These are phyloP conservation scores for Paralichthys olivaceus DNA, from an alignment of 2,113 vertebrate species.

Conservation along the genomic window DNA sequence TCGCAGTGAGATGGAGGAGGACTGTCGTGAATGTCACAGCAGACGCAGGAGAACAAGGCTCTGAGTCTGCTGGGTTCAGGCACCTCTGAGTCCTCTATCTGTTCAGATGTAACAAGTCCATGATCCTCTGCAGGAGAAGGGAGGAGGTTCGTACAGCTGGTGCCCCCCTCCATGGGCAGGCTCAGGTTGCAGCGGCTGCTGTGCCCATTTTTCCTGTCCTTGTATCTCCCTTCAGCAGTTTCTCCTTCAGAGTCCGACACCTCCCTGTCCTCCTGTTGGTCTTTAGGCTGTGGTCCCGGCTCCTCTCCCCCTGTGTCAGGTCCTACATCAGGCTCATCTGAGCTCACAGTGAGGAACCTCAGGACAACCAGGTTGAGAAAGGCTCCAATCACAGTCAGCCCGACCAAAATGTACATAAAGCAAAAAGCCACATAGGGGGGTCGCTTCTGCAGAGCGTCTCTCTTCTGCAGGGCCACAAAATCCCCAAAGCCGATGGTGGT, in stretches of 20 bases:
- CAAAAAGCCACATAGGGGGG: slow-evolving; percentile 89
- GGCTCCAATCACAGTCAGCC: slow-evolving; percentile 89
- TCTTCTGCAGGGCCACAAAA: slow-evolving; percentile 91
- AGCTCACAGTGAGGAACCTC: slow-evolving; percentile 88
- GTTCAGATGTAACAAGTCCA: slow-evolving; percentile 56
- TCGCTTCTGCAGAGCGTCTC: slow-evolving; percentile 86
- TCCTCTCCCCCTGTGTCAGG: not conserved
- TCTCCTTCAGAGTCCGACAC: slow-evolving; percentile 43
- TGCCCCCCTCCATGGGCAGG: slow-evolving; percentile 80
- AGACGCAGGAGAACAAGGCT: slow-evolving; percentile 79
- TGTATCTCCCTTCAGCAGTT: slow-evolving; percentile 36
- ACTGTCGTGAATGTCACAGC: slow-evolving; percentile 73
- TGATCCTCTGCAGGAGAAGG: slow-evolving; percentile 73
- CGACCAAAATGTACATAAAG: slow-evolving; percentile 92
- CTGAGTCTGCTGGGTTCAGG: slow-evolving; percentile 49
- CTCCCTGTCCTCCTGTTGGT: slow-evolving; percentile 54
- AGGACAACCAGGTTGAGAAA: slow-evolving; percentile 93
- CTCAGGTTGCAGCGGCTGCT: slow-evolving; percentile 73
- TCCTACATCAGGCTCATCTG: slow-evolving; percentile 59
- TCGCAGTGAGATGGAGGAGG: slow-evolving; percentile 64
- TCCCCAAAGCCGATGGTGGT: slow-evolving; percentile 94
- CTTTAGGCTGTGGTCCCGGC: slow-evolving; percentile 58
- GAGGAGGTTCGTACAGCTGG: slow-evolving; percentile 85
- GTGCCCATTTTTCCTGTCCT: slow-evolving; percentile 43
- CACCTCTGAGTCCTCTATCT: not conserved